Base-by-base conservation (phyloP, 1,140 invertebrate genomes). In the Zaprionus davidi region DNA sequence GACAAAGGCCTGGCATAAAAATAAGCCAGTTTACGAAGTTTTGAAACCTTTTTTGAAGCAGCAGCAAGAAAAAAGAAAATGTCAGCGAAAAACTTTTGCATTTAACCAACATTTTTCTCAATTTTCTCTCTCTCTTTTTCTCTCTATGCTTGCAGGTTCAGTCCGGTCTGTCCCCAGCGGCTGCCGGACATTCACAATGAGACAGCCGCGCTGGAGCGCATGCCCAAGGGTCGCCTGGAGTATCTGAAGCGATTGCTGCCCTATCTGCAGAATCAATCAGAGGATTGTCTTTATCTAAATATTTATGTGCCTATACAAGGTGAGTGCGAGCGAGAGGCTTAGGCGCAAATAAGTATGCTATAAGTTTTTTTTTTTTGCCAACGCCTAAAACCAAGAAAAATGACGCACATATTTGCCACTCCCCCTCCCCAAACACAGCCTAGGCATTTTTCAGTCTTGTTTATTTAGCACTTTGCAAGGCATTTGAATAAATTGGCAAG, bases 251-350 rank as follows among this genome's bases (percentile, higher is more conserved):
- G 97, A 82, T 94, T 99, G 88, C 93, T 98, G 74, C 97, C 97
- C 9, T 97, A 97, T 92, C 94, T 99, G 58, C 95, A 95, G 78
- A 97, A 98, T 91, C 98, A 99, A 93, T 97, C 96, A 79, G 98
- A 99, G 94, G 98, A 99, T 94, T 99, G 98, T 92, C 95, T 99
- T 36, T 99, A 99, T 93, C 94, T 99, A 77, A 99, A 99, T 93
- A 97, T 99, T 91, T 99, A 99, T 93, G 96, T 98, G 6, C 98
- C 98, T 49, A 97, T 96, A 81, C 96, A 97, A 96, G 97, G 98
- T 98, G 95, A 94, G 90, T 76, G 69, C 46, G 53, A 34, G 38
- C 17, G 12, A 22, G 57, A 17, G 44, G 46, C 41, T 63, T 55
- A 31, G 41, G 28, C 34, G 55, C 64, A 41, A 36, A 55, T 56